Conservation (phyloP, 1,140 invertebrate species). For the Drosophila punjabiensis region DNA sequence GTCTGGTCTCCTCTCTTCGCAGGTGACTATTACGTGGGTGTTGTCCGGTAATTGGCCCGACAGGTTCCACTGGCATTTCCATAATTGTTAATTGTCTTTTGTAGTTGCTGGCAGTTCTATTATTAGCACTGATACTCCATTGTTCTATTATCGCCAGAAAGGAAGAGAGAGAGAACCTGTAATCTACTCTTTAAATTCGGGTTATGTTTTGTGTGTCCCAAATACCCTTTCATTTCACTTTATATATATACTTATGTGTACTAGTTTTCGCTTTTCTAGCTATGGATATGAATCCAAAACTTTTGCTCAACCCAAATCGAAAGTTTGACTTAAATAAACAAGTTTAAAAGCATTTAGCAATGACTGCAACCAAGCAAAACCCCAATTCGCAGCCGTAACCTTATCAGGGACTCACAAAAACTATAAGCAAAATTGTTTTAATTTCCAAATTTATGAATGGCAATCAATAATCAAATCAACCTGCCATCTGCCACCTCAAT, state of each 20-base stretch:
- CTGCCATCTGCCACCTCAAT: slow-evolving; percentile 57
- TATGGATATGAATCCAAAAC: not conserved
- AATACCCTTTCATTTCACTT: slow-evolving; percentile 8
- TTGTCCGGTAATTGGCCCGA: slow-evolving; percentile 59
- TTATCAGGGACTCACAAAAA: slow-evolving; percentile 30
- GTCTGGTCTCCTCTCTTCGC: not conserved
- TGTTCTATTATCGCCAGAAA: slow-evolving; percentile 11
- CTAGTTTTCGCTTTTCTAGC: slow-evolving; percentile 29
- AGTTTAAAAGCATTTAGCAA: slow-evolving; percentile 18
- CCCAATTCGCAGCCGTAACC: slow-evolving; percentile 31
- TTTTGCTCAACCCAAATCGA: slow-evolving; percentile 22
- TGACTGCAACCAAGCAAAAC: slow-evolving; percentile 38
- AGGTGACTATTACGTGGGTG: slow-evolving; percentile 49
- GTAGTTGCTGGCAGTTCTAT: slow-evolving; percentile 50
- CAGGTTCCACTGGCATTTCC: slow-evolving; percentile 66
- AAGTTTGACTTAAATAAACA: slow-evolving; percentile 24
- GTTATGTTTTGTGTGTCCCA: not conserved
- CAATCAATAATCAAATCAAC: slow-evolving; percentile 65
- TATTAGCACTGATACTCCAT: slow-evolving; percentile 31
- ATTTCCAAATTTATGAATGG: slow-evolving; percentile 48
- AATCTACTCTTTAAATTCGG: not conserved
- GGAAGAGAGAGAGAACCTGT: not conserved
- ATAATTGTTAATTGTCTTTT: slow-evolving; percentile 77
- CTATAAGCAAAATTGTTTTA: slow-evolving; percentile 38
- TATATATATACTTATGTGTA: not conserved